Conservation (phyloP, 2,113 vertebrate species). For the mouse (Mus musculus) region GRCm39 chr13:91646501-91647000, state of each 20-base stretch:
- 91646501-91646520: background rate
- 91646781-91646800: background rate
- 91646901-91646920: background rate
- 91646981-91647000: slow-evolving; percentile 6
- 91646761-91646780: background rate
- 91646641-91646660: background rate
- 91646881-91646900: background rate
- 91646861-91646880: background rate
- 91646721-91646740: background rate
- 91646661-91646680: slow-evolving; percentile 2
- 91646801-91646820: background rate
- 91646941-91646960: slow-evolving; percentile 54
- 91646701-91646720: background rate
- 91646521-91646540: background rate
- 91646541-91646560: background rate
- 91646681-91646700: background rate
- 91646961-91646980: slow-evolving; percentile 7
- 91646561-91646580: background rate
- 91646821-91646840: background rate
- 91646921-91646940: background rate
- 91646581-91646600: background rate
- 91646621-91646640: background rate
- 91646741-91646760: background rate
- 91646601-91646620: background rate
- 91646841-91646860: background rate